Percentiles rank a stretch among this genome's conserved stretches.
Evolutionary conservation across 2,888 invertebrate genomes (phyloP).

Genomic region (Colostygia pectinataria): DNA sequence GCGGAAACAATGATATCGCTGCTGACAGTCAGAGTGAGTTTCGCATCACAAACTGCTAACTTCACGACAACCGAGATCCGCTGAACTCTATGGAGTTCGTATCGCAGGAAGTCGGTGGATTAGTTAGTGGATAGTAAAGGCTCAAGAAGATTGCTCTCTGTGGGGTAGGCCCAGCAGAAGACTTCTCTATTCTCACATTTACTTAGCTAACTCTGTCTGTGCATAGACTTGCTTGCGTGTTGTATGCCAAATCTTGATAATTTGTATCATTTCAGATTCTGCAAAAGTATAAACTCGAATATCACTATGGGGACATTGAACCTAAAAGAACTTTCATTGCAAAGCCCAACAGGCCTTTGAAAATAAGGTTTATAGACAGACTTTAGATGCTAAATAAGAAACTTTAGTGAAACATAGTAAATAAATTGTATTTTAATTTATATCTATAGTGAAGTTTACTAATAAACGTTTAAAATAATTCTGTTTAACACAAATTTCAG

Average conservation of each 20-base stretch:
- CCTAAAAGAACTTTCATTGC: constrained; percentile 83
- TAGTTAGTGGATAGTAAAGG: too few relatives aligned
- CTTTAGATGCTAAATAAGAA: constrained; percentile 37
- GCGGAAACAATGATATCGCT: constrained; percentile 84
- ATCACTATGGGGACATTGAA: constrained; percentile 85
- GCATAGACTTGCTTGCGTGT: too few relatives aligned
- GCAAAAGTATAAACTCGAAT: constrained; percentile 85
- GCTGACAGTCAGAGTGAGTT: constrained; percentile 79
- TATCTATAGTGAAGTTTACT: constrained; percentile 19
- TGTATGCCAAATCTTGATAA: too few relatives aligned
- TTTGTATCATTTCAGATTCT: constrained; percentile 73
- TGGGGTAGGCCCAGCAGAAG: too few relatives aligned
- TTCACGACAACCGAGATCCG: too few relatives aligned
- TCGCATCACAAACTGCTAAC: background rate
- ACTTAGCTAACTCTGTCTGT: too few relatives aligned
- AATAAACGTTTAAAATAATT: constrained; percentile 16
- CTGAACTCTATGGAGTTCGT: too few relatives aligned
- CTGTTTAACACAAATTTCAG: background rate
- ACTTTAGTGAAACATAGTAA: constrained; percentile 11
- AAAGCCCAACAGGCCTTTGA: constrained; percentile 83
- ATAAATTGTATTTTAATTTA: constrained; percentile 27
- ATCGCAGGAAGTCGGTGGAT: too few relatives aligned
- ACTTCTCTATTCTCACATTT: too few relatives aligned
- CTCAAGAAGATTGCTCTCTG: too few relatives aligned
- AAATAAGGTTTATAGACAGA: constrained; percentile 85